Evolutionary conservation across 2,888 invertebrate genomes (phyloP).

Genomic region (Nemoura dubitans): DNA sequence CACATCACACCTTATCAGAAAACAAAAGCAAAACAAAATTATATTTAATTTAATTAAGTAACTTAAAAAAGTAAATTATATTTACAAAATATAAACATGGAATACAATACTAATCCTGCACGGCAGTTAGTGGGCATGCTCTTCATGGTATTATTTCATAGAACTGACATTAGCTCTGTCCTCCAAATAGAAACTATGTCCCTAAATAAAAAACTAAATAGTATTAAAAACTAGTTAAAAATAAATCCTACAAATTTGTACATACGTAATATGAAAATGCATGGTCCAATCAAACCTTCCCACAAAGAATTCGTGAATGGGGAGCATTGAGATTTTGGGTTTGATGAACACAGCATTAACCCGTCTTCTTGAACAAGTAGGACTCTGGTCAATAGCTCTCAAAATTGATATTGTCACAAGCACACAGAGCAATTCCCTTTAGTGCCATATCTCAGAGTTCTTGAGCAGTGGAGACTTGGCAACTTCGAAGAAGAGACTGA

Average conservation of each 20-base stretch:
- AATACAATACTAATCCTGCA: not conserved
- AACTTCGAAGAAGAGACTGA: constrained; percentile 88
- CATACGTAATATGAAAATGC: not conserved
- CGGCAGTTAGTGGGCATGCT: not conserved
- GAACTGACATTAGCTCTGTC: not conserved
- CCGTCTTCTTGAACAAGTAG: not conserved
- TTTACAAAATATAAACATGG: not conserved
- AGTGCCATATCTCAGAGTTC: not conserved
- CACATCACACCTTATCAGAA: not conserved
- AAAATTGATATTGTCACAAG: not conserved
- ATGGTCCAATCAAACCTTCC: no score
- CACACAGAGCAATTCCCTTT: no score
- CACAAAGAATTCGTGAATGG: no score
- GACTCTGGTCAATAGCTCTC: not conserved
- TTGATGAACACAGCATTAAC: not conserved
- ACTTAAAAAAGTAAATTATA: not conserved
- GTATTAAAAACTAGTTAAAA: not conserved
- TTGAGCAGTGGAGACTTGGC: constrained; percentile 77
- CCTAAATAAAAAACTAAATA: not conserved
- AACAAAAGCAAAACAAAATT: not conserved
- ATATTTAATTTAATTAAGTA: not conserved
- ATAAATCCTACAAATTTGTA: not conserved
- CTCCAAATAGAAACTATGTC: not conserved
- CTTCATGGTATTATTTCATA: not conserved
- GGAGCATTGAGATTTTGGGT: not conserved